These are phyloP conservation scores for Sinella curviseta DNA, from an alignment of 1,140 invertebrate genomes.

Conservation along the genomic window DNA sequence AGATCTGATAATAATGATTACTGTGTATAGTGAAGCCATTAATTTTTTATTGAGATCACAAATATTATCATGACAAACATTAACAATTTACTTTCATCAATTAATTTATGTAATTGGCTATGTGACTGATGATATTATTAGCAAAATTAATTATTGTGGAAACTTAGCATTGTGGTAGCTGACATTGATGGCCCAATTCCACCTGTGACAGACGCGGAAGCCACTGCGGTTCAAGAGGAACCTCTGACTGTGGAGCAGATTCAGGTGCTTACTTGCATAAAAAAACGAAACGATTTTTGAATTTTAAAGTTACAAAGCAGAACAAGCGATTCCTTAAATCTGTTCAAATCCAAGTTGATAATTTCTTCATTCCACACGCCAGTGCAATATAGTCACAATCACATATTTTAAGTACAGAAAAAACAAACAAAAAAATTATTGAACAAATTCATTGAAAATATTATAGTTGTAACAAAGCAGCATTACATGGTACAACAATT, in stretches of 20 bases:
- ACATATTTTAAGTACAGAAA: background rate
- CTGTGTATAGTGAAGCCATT: no score
- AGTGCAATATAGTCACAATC: no score
- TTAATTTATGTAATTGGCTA: background rate
- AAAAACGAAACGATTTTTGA: background rate
- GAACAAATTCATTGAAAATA: no score
- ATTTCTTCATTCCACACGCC: background rate
- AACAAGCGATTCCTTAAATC: background rate
- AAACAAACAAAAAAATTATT: background rate
- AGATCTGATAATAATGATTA: no score
- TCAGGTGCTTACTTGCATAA: constrained; percentile 31
- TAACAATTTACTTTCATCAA: background rate
- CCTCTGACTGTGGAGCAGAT: constrained; percentile 33
- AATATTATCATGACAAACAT: background rate
- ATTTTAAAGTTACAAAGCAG: background rate
- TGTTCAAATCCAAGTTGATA: background rate
- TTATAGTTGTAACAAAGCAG: background rate
- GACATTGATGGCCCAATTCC: constrained; percentile 34
- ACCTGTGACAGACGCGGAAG: constrained; percentile 12
- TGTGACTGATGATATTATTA: constrained; percentile 17
- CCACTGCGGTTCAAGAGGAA: background rate
- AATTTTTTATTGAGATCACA: no score
- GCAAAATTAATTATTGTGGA: constrained; percentile 16
- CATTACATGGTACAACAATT: background rate
- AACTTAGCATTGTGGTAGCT: constrained; percentile 35